Percentiles rank a stretch among this genome's conserved stretches.
These are phyloP conservation scores for Folsomia candida DNA, from an alignment of 2,888 invertebrate genomes.

Conservation along the genomic window DNA sequence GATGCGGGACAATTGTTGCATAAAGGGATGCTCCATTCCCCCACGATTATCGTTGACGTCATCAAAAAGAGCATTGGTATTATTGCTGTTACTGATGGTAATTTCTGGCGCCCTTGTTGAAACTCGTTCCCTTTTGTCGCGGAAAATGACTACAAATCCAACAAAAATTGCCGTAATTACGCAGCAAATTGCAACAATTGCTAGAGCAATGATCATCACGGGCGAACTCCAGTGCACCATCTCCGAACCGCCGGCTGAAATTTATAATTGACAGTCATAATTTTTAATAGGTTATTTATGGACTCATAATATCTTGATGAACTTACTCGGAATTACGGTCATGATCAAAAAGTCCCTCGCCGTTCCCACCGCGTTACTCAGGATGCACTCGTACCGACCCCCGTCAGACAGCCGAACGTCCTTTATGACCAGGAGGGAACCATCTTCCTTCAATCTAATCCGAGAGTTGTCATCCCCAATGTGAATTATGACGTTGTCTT, in stretches of 20 bases:
- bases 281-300: slow-evolving; percentile 51
- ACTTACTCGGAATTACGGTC: slow-evolving; percentile 63
- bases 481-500: slow-evolving; percentile 66
- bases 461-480: slow-evolving; percentile 57
- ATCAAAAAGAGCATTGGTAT: slow-evolving; percentile 85
- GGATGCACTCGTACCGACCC: slow-evolving; percentile 84
- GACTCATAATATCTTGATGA: too few relatives aligned
- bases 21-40: too few relatives aligned
- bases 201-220: slow-evolving; percentile 1
- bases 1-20: too few relatives aligned
- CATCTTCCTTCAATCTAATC: slow-evolving; percentile 81
- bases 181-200: neutral
- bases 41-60: too few relatives aligned
- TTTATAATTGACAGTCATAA: neutral
- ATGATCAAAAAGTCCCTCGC: slow-evolving; percentile 70
- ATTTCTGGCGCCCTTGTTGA: neutral
- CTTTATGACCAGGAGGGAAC: slow-evolving; percentile 83
- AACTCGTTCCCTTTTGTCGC: neutral
- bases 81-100: slow-evolving; percentile 68
- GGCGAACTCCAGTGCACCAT: slow-evolving; percentile 1
- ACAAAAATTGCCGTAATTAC: neutral
- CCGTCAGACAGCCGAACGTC: slow-evolving; percentile 74
- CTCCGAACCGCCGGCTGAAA: neutral
- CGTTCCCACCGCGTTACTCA: slow-evolving; percentile 79
- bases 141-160: neutral